Conservation (phyloP, 92 coral and sea anemone genomes). For the Montipora capitata region DNA sequence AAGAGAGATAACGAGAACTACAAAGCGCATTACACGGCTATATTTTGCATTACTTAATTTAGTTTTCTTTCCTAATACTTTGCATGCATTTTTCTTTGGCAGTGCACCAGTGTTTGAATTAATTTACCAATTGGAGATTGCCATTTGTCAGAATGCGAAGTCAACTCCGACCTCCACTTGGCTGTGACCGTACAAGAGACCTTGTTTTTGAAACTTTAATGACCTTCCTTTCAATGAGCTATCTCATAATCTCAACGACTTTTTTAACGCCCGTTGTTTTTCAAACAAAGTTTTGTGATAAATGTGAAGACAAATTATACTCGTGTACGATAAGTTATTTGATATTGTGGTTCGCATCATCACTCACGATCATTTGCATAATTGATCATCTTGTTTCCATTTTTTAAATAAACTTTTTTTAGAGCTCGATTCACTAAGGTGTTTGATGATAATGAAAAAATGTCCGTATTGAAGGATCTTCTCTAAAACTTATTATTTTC, state of each 20-base stretch:
- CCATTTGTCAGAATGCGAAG: not conserved
- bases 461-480: not conserved
- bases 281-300: slow-evolving; percentile 71
- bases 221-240: slow-evolving; percentile 60
- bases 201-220: slow-evolving; percentile 56
- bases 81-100: slow-evolving; percentile 11
- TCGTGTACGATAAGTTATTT: slow-evolving; percentile 57
- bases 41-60: slow-evolving; percentile 19
- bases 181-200: slow-evolving; percentile 9
- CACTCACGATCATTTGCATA: slow-evolving; percentile 35
- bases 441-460: not conserved
- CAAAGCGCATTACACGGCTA: not conserved
- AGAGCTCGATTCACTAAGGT: not conserved
- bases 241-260: slow-evolving; percentile 54
- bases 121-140: slow-evolving; percentile 31
- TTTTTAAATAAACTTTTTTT: not conserved
- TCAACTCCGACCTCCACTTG: not conserved
- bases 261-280: slow-evolving; percentile 44
- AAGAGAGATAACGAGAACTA: not conserved
- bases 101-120: slow-evolving; percentile 11
- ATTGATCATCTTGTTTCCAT: slow-evolving; percentile 42
- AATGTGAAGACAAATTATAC: slow-evolving; percentile 65
- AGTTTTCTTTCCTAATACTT: slow-evolving; percentile 11
- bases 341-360: slow-evolving; percentile 42
- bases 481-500: not conserved